phyloP scores from a whole-genome alignment of 2,113 vertebrate species.

The Phoenicopterus ruber region DNA sequence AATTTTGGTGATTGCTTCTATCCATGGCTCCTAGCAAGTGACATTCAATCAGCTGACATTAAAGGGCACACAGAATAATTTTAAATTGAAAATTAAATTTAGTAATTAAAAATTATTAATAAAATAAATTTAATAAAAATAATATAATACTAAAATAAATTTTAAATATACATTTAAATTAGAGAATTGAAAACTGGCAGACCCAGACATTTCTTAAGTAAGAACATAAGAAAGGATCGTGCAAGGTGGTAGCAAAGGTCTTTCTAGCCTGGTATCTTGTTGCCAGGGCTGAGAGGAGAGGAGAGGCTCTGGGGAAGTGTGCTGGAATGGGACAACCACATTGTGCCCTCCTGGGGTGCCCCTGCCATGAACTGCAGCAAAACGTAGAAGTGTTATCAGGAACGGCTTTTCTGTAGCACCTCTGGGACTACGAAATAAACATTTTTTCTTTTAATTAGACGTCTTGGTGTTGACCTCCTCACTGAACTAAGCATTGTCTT shows the following conservation, averaged over 20 bases:
- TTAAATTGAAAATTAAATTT: background rate
- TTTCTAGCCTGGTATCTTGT: background rate
- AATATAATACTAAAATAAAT: background rate
- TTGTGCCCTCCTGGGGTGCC: background rate
- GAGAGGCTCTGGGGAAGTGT: background rate
- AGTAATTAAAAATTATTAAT: background rate
- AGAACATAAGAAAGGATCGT: background rate
- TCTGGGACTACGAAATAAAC: background rate
- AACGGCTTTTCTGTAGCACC: background rate
- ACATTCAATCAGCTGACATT: background rate
- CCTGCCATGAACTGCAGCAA: background rate
- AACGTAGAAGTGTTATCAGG: background rate
- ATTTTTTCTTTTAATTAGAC: background rate
- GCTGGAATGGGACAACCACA: background rate
- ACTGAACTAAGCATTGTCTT: background rate
- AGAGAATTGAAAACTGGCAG: background rate
- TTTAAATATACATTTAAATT: background rate
- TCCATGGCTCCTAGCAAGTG: background rate
- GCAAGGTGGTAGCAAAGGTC: background rate
- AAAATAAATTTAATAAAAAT: background rate
- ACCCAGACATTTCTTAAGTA: background rate
- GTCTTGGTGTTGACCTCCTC: background rate
- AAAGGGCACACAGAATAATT: background rate
- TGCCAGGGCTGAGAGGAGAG: background rate
- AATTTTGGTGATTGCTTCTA: background rate